Evolutionary conservation across 1,140 invertebrate species (phyloP).

Genomic region (Drosophila pallidifrons): DNA sequence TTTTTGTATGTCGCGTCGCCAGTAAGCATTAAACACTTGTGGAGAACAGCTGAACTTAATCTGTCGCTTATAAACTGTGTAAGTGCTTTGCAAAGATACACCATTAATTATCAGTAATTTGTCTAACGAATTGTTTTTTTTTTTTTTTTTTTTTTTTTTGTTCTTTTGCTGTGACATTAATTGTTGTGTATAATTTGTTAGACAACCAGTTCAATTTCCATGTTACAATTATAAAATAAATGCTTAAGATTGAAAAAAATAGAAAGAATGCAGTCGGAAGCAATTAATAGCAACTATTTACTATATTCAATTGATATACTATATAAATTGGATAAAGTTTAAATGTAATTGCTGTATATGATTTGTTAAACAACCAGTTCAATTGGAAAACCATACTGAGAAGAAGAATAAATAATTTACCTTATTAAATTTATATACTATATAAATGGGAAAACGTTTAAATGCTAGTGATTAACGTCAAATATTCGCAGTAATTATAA

Average conservation of each 20-base stretch:
- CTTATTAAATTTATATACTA: too few relatives aligned
- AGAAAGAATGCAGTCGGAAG: too few relatives aligned
- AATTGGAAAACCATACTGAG: too few relatives aligned
- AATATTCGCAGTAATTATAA: constrained; percentile 14
- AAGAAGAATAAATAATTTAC: too few relatives aligned
- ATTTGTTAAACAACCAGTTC: neutral
- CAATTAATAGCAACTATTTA: too few relatives aligned
- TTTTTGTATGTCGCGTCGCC: constrained; percentile 15
- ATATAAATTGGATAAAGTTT: too few relatives aligned
- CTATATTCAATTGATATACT: too few relatives aligned
- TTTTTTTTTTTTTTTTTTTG: neutral
- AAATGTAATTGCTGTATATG: too few relatives aligned
- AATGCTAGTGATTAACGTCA: constrained; percentile 2
- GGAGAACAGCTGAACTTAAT: neutral
- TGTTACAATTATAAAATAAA: too few relatives aligned
- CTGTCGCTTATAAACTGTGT: neutral
- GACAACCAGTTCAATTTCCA: neutral
- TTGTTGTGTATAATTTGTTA: neutral
- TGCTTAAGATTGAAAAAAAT: too few relatives aligned
- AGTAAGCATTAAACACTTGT: constrained; percentile 6
- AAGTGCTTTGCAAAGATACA: neutral
- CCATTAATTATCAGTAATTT: too few relatives aligned
- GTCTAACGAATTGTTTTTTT: neutral
- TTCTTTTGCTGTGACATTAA: neutral
- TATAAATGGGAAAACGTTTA: neutral